Base-by-base conservation (phyloP, 1,140 invertebrate genomes). In the Heliconius nattereri region DNA sequence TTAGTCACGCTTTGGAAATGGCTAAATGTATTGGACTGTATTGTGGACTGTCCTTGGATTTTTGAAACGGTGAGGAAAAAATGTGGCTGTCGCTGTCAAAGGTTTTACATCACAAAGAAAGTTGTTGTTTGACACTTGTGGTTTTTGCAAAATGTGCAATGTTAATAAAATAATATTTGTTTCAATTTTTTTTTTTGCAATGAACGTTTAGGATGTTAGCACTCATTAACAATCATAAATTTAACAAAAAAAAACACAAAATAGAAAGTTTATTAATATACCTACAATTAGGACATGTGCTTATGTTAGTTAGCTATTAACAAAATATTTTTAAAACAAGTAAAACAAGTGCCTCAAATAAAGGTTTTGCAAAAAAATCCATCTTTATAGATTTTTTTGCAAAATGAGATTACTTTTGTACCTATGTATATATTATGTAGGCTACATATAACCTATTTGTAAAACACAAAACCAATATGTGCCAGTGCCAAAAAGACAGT, bases 1-100 rank as follows among this genome's bases (percentile, higher is more conserved):
- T 80, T 83, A 75, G 81, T 78, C 29, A 83, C 81, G 81, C 79
- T 83, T 78, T 40, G 60, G 29, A 66, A 78, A 73, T 40, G 60
- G 54, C 45, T 70, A 76, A 54, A 78, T 80, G 70, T 74, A 75
- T 75, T 76, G 20, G 60, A 7, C 32, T 73, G 13, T 75, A 66
- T 78, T 79, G 75, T 78, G 26, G n/a, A 52, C 37, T 71, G 71
- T 70, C 81, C 77, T 82, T 82, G 81, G 73, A n/a, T 52, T 40
- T 72, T 72, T 19, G 13, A 40, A 73, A 78, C 49, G 71, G 71
- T 35, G 49, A n/a, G 77, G 71, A 29, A 78, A 72, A 72, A 35
- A 72, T 20, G 19, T 52, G 19, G 16, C 49, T 20, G 37, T 40
- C 32, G 1, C 60, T 66, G 23, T 66, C 26, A 66, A 66, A 29